Percentiles rank a stretch among this genome's conserved stretches.
phyloP scores from a whole-genome alignment of 2,113 vertebrate species.

The Sula dactylatra region DNA sequence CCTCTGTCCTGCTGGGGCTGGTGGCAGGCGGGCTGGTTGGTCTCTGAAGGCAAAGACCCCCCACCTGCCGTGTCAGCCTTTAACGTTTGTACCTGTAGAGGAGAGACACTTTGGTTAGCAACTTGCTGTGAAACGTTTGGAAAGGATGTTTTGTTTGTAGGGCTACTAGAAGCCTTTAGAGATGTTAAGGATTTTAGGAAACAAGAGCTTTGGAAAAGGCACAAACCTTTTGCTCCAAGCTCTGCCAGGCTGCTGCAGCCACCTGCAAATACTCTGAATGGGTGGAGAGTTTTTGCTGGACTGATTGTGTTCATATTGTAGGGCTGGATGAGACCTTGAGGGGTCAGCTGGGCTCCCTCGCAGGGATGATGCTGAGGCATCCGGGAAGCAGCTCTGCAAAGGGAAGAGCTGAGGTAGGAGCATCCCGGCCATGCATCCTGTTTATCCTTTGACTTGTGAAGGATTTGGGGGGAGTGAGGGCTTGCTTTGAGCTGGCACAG shows the following conservation, averaged over 20 bases:
- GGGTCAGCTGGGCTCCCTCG: rapidly evolving
- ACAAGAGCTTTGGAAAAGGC: not conserved
- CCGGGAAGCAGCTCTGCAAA: not conserved
- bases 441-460: not conserved
- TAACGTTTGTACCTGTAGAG: no score
- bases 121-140: rapidly evolving
- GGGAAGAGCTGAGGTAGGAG: not conserved
- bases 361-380: not conserved
- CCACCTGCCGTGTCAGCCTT: not conserved
- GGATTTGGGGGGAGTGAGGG: not conserved
- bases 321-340: not conserved
- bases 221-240: not conserved
- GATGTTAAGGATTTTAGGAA: not conserved
- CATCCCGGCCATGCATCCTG: rapidly evolving
- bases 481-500: not conserved
- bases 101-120: not conserved
- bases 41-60: not conserved
- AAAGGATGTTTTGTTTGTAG: not conserved
- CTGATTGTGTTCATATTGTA: rapidly evolving
- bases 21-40: not conserved
- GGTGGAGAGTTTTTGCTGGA: not conserved
- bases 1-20: not conserved
- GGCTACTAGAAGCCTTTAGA: not conserved
- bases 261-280: not conserved
- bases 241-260: not conserved